Evolutionary conservation across 2,888 invertebrate species (phyloP), one percentile per base, ranked within the genome.

Genomic region (Carcina quercana): DNA sequence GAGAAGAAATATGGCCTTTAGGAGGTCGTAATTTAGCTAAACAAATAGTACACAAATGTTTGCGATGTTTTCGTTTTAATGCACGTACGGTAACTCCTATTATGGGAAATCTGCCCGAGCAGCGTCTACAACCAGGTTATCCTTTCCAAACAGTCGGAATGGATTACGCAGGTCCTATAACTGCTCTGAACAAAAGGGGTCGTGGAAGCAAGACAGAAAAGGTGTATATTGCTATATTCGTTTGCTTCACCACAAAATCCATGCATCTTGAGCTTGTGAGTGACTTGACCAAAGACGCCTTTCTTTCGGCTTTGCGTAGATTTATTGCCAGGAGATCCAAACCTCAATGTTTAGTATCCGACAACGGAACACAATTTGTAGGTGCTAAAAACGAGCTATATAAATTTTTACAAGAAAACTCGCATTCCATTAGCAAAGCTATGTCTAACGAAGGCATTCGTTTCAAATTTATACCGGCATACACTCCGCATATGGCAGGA

Each of bases 251-350:
- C 10, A 42, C 42, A n/a, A 37, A 33, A 26, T 30, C 32, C 2
- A 10, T 40, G 3, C 40, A 40, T 13, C 25, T 39, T 15, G 42
- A 42, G 27, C 10, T 35, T 4, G 37, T 36, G 5, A 36, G 36
- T 14, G 38, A 42, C 11, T 22, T 39, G 10, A 41, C 32, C 14
- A 37, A 35, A 4, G 17, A 35, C 12, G 34, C 30, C 8, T 40
- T 37, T 35, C 27, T 38, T 24, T 15, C 35, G 15, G 26, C 35
- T 13, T 24, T 37, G n/a, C 26, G 35, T 4, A 15, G 43, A 13
- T 38, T 43, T 17, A 31, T 40, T n/a, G 10, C 28, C 7, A 14
- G 28, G 5, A 12, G 25, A 12, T 11, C 13, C 4, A 25, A 25
- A 25, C 25, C 25, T 13, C 4, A 25, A 12, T 5, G 5, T 11